Evolutionary conservation across 2,113 vertebrate genomes (phyloP).

Genomic region (Saccopteryx bilineata): DNA sequence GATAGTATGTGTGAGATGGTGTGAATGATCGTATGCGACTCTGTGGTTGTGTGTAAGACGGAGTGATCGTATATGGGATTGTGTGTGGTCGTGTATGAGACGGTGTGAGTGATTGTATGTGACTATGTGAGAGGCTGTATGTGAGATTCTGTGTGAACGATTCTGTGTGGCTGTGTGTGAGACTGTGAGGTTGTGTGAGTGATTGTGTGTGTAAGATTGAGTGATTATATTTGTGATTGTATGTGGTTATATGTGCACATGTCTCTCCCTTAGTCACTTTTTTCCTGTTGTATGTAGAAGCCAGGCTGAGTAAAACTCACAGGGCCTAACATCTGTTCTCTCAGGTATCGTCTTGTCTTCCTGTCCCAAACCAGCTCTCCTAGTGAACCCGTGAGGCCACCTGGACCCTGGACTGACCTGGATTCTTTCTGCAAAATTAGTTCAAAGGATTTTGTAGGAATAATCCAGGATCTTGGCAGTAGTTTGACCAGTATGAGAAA

Average conservation of each 20-base stretch:
- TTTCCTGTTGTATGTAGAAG: not conserved
- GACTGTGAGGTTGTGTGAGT: no score
- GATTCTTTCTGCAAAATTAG: not conserved
- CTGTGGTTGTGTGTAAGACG: not conserved
- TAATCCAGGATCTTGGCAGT: not conserved
- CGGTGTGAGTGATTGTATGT: no score
- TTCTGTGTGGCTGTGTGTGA: not conserved
- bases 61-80: not conserved
- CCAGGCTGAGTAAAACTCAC: not conserved
- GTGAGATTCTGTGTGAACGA: no score
- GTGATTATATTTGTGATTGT: no score
- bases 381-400: not conserved
- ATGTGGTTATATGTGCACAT: not conserved
- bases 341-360: not conserved
- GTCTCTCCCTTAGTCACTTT: not conserved
- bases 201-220: no score
- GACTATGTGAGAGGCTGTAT: no score
- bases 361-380: not conserved
- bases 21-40: not conserved
- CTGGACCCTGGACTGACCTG: not conserved
- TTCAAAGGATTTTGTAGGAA: not conserved
- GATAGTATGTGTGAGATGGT: not conserved
- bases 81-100: not conserved
- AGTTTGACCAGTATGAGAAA: not conserved
- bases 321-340: not conserved